Evolutionary conservation across 2,797 vertebrate genomes (phyloP), one percentile per base, ranked within the genome.

Genomic region (Urocyon cinereoargenteus): DNA sequence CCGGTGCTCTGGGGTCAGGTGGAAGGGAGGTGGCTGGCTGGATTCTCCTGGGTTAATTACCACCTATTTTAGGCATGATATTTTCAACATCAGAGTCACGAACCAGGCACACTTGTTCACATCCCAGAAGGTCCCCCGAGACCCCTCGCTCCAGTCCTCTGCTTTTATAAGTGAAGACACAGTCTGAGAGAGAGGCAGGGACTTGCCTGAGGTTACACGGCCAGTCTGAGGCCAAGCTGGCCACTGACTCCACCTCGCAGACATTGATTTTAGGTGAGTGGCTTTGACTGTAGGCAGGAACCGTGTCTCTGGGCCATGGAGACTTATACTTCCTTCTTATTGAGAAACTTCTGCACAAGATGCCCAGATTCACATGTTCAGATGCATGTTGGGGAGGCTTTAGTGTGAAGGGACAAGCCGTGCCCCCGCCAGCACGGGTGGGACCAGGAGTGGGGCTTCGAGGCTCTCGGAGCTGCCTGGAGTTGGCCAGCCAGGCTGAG

Each of bases 321-420:
- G 49, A 83, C 13, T 2, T 34, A 3, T 34, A 34, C 21, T 91
- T 88, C 57, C 66, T 62, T 62, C 82, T 77, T 72, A 36, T 45
- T 94, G 22, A 70, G 79, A 97, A 85, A 82, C 77, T 96, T 91
- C 93, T 78, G 40, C 64, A n/a, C 13, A 36, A 34, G 28, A 90
- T 59, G 34, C 36, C 34, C 59, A 62, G 16, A 28, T 86, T 85
- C 73, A 84, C 34, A 66, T 1, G 12, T 72, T 36, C 79, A 79
- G 79, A 73, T 1, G 1, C 8, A 1, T 1, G 9, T 4, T 49
- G 40, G 36, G 68, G 51, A 59, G 45, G 81, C 78, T 73, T 77
- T 79, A 75, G 84, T 55, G 55, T 19, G 16, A 89, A 59, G 45
- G 62, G 88, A 51, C 16, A 55, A 70, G 45, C 26, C 72, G 10